Evolutionary conservation across 2,888 invertebrate species (phyloP).

Genomic region (Stenichneumon culpator): DNA sequence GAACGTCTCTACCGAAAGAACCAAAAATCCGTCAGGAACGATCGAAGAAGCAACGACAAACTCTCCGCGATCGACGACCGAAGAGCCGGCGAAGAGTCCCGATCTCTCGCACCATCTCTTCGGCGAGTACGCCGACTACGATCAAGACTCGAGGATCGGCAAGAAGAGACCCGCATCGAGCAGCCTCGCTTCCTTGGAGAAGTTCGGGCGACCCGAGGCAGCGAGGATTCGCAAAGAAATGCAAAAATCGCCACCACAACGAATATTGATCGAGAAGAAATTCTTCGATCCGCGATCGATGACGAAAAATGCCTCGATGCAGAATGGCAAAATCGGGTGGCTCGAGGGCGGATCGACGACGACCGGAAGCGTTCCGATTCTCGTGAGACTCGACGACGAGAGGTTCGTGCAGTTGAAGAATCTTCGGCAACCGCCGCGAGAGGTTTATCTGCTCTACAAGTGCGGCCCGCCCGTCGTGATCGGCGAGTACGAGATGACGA

Average conservation of each 20-base stretch:
- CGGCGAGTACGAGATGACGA: conserved; percentile 37
- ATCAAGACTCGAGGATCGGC: conserved; percentile 30
- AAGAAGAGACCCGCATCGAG: background rate
- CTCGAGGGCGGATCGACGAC: background rate
- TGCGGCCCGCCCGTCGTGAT: conserved; percentile 64
- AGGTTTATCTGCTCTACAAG: conserved; percentile 66
- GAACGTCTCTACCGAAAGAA: background rate
- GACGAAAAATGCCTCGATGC: background rate
- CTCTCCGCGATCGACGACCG: conserved; percentile 14
- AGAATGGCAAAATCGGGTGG: conserved; percentile 2
- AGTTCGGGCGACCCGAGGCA: background rate
- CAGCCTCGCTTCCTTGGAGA: too few species aligned
- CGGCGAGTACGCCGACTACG: conserved; percentile 62
- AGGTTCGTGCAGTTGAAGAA: conserved; percentile 60
- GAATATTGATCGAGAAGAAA: conserved; percentile 6
- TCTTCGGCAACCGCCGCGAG: conserved; percentile 54
- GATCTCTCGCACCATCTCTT: conserved; percentile 22
- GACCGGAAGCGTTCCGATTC: conserved; percentile 38
- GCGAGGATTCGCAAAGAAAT: conserved; percentile 36
- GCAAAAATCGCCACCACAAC: background rate
- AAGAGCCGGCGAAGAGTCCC: background rate
- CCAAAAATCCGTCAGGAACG: background rate
- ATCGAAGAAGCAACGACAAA: conserved; percentile 1
- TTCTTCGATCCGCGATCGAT: conserved; percentile 18
- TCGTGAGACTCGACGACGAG: conserved; percentile 42